Conservation (phyloP, 64 coral and sea anemone species). For the Porites australiensis region DNA sequence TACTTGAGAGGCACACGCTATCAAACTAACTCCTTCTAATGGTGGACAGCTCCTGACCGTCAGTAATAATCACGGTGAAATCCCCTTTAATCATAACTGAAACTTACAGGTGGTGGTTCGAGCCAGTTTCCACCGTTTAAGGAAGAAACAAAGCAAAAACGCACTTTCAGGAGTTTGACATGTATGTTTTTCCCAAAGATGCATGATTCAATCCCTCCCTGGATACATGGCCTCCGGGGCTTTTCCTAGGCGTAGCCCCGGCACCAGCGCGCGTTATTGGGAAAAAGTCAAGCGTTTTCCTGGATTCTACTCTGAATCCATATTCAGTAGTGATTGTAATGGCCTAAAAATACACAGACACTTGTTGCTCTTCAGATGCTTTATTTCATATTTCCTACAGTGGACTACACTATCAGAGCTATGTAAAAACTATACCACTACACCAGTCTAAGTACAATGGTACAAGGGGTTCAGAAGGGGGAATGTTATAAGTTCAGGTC, state of each 20-base stretch:
- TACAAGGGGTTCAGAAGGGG: slow-evolving; percentile 1
- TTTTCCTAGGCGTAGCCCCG: not conserved
- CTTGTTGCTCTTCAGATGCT: not conserved
- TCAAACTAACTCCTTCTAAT: no score
- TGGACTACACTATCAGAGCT: slow-evolving; percentile 10
- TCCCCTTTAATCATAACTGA: not conserved
- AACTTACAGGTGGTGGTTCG: not conserved
- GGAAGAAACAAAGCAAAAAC: slow-evolving; percentile 1
- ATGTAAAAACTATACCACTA: slow-evolving; percentile 19
- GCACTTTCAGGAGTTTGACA: not conserved
- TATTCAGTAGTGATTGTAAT: not conserved
- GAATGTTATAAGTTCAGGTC: not conserved
- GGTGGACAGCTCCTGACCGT: no score
- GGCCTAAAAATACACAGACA: slow-evolving; percentile 15
- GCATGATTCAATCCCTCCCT: not conserved
- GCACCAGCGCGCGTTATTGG: no score
- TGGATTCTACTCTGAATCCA: slow-evolving; percentile 9
- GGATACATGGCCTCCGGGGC: not conserved
- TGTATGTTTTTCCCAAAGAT: not conserved
- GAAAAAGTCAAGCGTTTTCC: not conserved
- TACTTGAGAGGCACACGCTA: no score
- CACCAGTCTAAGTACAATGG: not conserved
- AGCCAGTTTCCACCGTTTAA: not conserved
- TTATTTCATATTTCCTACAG: slow-evolving; percentile 2
- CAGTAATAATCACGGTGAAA: no score